These are phyloP conservation scores for Malurus elegans DNA, from an alignment of 2,113 vertebrate species.

Conservation along the genomic window DNA sequence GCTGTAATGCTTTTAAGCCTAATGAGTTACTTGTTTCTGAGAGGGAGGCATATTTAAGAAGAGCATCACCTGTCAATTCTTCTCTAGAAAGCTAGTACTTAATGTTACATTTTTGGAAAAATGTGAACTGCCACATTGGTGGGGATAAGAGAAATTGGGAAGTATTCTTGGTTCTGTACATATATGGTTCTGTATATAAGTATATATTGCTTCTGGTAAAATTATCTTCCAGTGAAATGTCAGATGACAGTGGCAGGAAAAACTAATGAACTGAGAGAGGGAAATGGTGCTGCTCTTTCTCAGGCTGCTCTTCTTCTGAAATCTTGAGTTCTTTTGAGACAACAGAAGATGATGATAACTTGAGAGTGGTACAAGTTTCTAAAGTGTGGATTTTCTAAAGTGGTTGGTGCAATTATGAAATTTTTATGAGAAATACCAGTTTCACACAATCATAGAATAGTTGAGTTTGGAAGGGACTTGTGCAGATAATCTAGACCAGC, in stretches of 20 bases:
- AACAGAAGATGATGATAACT: neutral
- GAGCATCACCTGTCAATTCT: neutral
- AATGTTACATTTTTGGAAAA: neutral
- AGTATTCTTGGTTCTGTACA: neutral
- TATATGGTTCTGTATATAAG: too few species aligned
- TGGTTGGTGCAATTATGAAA: accelerated
- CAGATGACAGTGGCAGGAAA: neutral
- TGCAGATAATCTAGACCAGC: neutral
- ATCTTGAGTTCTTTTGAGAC: neutral
- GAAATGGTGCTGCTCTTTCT: neutral
- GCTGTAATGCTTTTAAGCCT: neutral
- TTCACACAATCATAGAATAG: neutral
- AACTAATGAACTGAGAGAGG: neutral
- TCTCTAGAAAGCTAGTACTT: neutral
- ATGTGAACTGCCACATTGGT: neutral
- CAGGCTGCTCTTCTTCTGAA: neutral
- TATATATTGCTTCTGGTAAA: neutral
- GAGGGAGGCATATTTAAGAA: neutral
- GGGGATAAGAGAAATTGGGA: neutral
- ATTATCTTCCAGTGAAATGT: neutral
- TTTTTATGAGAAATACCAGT: neutral
- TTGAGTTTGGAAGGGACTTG: neutral
- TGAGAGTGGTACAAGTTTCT: neutral
- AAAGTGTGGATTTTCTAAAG: neutral
- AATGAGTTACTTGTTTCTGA: neutral